Base-by-base conservation (phyloP, 2,888 invertebrate genomes). In the Drosophila conformis region DNA sequence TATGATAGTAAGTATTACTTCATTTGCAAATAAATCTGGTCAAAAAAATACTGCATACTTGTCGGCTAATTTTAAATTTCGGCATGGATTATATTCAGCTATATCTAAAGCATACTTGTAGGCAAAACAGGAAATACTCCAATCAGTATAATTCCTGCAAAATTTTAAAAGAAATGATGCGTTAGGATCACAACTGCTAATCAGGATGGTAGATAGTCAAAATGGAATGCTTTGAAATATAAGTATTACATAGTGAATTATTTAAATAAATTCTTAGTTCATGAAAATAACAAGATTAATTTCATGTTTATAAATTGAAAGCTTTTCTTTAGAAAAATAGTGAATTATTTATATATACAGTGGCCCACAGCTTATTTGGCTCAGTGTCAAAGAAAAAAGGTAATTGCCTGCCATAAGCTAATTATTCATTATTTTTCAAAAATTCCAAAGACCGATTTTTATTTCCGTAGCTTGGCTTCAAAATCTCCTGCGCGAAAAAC, bases 41-140 rank as follows among this genome's bases (percentile, higher is more conserved):
- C 4, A 25, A 25, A 15, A 46, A 21, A 46, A 15, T 1, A 4
- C 7, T 4, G 46, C 46, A 15, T 25, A 46, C 25, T 25, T 46
- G 25, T 46, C 15, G 46, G 21, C 4, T 15, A 1, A 4, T 13
- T 15, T 25, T 21, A 15, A 21, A 7, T 15, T 15, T 2, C 0
- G 0, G 46, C 7, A 1, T 25, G 1, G 2, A 2, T 13, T 25
- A 0, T 15, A 0, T 1, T 46, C 15, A 15, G 4, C 7, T 2
- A 25, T 2, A 25, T 15, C 21, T 4, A 15, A 0, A 15, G 25
- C 13, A 25, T 46, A 25, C 46, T 46, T 25, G 15, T 15, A 25
- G 46, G 46, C 38, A 10, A 11, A 33, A 33, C 21, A 21, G 13
- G 13, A 25, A 25, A 25, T 7, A 25, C 15, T 25, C 15, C 8